A percentile compares a stretch with the other conserved stretches of the same genome.
phyloP scores from a whole-genome alignment of 92 coral and sea anemone species.

The Zoanthus solanderi region DNA sequence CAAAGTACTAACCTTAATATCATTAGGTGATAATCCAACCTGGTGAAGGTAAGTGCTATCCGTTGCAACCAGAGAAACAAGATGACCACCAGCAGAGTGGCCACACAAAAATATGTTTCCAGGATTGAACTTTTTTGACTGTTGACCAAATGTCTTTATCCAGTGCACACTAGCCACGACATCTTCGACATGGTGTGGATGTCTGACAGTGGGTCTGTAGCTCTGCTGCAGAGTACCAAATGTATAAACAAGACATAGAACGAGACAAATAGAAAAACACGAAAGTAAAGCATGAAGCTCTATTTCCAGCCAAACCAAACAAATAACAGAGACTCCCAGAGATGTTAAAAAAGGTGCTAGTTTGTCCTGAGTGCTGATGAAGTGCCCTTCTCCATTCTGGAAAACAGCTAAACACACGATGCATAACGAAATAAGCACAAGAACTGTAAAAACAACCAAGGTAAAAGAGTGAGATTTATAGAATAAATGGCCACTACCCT shows the following conservation, averaged over 20 bases:
- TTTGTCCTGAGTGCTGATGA: slow-evolving; percentile 29
- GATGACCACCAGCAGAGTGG: slow-evolving; percentile 77
- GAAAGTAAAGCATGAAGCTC: slow-evolving; percentile 7
- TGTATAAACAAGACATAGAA: slow-evolving; percentile 44
- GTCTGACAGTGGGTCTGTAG: slow-evolving; percentile 45
- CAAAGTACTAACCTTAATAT: slow-evolving; percentile 62
- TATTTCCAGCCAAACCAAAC: slow-evolving; percentile 30
- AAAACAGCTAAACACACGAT: slow-evolving; percentile 63
- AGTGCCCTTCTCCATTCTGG: slow-evolving; percentile 40
- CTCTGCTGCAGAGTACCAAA: slow-evolving; percentile 58
- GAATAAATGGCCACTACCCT: background rate
- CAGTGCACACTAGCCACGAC: slow-evolving; percentile 63
- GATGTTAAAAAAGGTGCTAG: slow-evolving; percentile 50
- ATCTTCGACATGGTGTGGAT: slow-evolving; percentile 66
- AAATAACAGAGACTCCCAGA: slow-evolving; percentile 25
- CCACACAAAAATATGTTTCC: slow-evolving; percentile 63
- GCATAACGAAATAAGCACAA: slow-evolving; percentile 43
- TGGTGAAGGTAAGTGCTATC: slow-evolving; percentile 48
- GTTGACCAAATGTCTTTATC: slow-evolving; percentile 53
- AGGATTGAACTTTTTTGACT: slow-evolving; percentile 35
- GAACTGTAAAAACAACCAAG: background rate
- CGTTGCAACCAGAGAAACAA: slow-evolving; percentile 58
- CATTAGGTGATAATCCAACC: slow-evolving; percentile 52
- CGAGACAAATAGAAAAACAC: slow-evolving; percentile 57
- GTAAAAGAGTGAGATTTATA: background rate